Evolutionary conservation across 1,140 invertebrate genomes (phyloP).

Genomic region (Drosophila ironensis): DNA sequence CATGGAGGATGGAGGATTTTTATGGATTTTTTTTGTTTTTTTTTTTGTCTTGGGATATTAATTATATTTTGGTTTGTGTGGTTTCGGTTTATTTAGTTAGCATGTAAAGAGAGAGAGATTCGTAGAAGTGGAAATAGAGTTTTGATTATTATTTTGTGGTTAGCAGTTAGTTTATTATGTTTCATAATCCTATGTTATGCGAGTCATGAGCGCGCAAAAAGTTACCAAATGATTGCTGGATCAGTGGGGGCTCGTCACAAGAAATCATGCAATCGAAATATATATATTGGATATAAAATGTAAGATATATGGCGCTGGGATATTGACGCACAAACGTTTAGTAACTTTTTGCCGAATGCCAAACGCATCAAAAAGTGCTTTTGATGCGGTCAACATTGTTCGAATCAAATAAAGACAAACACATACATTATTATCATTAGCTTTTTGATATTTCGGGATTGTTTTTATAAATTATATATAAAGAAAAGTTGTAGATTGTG

Average conservation of each 20-base stretch:
- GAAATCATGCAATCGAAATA: conserved; percentile 2
- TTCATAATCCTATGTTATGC: conserved; percentile 51
- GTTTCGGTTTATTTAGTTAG: conserved; percentile 52
- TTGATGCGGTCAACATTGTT: conserved; percentile 7
- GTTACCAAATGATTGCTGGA: conserved; percentile 60
- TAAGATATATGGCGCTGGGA: neutral
- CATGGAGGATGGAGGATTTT: conserved; percentile 28
- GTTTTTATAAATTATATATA: conserved; percentile 11
- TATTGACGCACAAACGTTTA: conserved; percentile 48
- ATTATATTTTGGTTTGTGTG: conserved; percentile 35
- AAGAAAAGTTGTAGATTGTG: conserved; percentile 40
- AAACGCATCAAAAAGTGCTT: conserved; percentile 7
- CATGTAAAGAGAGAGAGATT: conserved; percentile 73
- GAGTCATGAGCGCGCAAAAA: conserved; percentile 62
- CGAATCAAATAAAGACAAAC: conserved; percentile 53
- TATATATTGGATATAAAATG: too few species aligned
- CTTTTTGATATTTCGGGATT: conserved; percentile 29
- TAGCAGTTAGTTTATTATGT: conserved; percentile 64
- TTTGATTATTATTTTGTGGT: conserved; percentile 69
- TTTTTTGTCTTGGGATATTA: conserved; percentile 17
- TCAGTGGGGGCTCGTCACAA: neutral
- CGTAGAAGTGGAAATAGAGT: conserved; percentile 75
- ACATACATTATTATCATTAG: conserved; percentile 61
- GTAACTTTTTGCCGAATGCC: conserved; percentile 56
- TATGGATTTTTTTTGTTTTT: conserved; percentile 25